Evolutionary conservation across 2,113 vertebrate genomes (phyloP).

Genomic region (Percopsis transmontana): DNA sequence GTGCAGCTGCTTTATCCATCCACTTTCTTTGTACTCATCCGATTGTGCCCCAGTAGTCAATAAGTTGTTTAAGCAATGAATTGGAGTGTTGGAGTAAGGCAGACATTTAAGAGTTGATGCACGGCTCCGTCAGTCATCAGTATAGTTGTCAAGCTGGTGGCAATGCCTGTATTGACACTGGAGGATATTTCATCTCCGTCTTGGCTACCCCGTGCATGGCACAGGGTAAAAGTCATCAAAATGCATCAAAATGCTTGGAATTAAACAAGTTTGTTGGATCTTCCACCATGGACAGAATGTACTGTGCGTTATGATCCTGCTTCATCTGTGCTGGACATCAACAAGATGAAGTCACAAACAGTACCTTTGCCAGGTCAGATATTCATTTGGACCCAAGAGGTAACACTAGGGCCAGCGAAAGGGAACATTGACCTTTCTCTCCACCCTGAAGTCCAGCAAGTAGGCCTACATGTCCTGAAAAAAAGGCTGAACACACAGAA

Average conservation of each 20-base stretch:
- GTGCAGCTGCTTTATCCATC: conserved; percentile 17
- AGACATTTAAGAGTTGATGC: conserved; percentile 28
- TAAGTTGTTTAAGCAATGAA: conserved; percentile 40
- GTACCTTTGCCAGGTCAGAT: no score
- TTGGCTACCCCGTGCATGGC: conserved; percentile 3
- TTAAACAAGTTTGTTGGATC: no score
- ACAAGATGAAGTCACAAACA: no score
- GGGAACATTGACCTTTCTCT: neutral
- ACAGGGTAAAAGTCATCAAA: no score
- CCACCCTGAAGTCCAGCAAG: neutral
- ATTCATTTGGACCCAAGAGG: neutral
- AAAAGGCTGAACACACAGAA: conserved; percentile 9
- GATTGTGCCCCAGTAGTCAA: conserved; percentile 20
- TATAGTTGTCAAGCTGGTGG: conserved; percentile 25
- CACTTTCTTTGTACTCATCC: conserved; percentile 19
- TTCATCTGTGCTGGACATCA: no score
- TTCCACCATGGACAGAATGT: no score
- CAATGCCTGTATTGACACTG: conserved; percentile 9
- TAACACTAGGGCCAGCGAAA: conserved; percentile 8
- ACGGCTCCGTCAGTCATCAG: conserved; percentile 33
- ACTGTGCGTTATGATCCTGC: no score
- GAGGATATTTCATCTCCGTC: conserved; percentile 16
- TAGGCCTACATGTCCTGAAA: conserved; percentile 4
- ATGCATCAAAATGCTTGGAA: conserved; percentile 4
- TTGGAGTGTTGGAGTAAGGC: conserved; percentile 1